Base-by-base conservation (phyloP, 2,113 vertebrate genomes). In the Eretmochelys imbricata region DNA sequence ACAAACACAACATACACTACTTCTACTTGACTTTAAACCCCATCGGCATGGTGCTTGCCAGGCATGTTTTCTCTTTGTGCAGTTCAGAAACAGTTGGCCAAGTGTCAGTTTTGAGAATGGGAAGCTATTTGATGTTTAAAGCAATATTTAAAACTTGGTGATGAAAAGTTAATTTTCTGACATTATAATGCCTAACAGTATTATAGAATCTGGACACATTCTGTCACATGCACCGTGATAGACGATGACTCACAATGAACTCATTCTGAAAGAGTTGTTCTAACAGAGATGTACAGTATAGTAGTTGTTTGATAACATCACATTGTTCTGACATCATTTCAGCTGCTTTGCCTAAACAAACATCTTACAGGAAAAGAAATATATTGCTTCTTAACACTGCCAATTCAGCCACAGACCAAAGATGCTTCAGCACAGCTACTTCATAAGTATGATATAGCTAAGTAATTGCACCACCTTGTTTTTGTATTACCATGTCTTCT, bases 1-100 rank as follows among this genome's bases (percentile, higher is more conserved):
- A 89, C 4, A 57, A 49, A 49, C 9, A 49, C 72, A 55, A 55
- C 31, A 10, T 0, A 0, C 0, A 0, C 1, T n/a, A 9, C 35
- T 46, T 57, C 4, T 87, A 75, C 6, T 20, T 80, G 16, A 22
- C 20, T 76, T 76, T 72, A 25, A 69, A 42, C 2, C 25, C 59
- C 2, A 0, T 22, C 22, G 14, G 8, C 19, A 9, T 4, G 27
- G 27, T 1, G 0, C 54, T 79, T 49, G 24, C 38, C 35, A 24
- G 75, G 27, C n/a, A 22, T 35, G 7, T 2, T 9, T 78, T 29
- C 31, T 62, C 54, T 89, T 82, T 10, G 0, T 76, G 54, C 54
- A 69, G 19, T 10, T 13, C 1, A 4, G 72, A 82, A 82, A 10
- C 17, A 7, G 49, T 72, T 50, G 48, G 22, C 53, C 65, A 27